These are phyloP conservation scores for Ornithoptera alexandrae DNA, from an alignment of 2,888 invertebrate genomes.

Conservation along the genomic window DNA sequence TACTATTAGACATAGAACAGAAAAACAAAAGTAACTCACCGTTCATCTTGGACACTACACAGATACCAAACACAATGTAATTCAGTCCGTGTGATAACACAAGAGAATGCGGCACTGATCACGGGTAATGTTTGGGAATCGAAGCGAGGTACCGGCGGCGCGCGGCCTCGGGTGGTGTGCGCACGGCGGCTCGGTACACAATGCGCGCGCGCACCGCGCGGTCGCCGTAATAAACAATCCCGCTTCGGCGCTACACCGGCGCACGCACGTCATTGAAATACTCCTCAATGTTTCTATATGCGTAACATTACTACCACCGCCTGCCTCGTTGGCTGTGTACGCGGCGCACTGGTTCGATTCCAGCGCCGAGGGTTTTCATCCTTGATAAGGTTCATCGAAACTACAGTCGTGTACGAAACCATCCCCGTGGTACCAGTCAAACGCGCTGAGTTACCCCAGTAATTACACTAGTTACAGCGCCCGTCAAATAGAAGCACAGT, in stretches of 20 bases:
- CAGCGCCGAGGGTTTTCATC: too few relatives aligned
- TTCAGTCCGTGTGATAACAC: background rate
- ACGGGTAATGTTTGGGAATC: background rate
- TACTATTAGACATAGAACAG: too few relatives aligned
- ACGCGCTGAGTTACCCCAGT: too few relatives aligned
- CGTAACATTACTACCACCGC: too few relatives aligned
- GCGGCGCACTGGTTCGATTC: too few relatives aligned
- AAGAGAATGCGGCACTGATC: background rate
- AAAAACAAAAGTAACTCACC: slow-evolving; percentile 8
- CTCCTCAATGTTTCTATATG: too few relatives aligned
- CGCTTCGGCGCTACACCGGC: background rate
- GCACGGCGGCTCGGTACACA: slow-evolving; percentile 17
- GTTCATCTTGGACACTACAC: slow-evolving; percentile 24
- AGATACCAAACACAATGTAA: slow-evolving; percentile 5
- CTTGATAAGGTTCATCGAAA: too few relatives aligned
- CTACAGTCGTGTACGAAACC: too few relatives aligned
- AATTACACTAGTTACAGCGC: too few relatives aligned
- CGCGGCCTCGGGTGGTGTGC: background rate
- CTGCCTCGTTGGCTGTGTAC: too few relatives aligned
- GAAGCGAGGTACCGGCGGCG: background rate
- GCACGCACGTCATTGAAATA: background rate
- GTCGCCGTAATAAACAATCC: slow-evolving; percentile 24
- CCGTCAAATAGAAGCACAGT: too few relatives aligned
- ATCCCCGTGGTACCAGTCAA: too few relatives aligned
- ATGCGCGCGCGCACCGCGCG: slow-evolving; percentile 20